Percentiles rank a stretch among this genome's conserved stretches.
Conservation (phyloP, 2,888 invertebrate genomes). For the Phytoseiulus persimilis region DNA sequence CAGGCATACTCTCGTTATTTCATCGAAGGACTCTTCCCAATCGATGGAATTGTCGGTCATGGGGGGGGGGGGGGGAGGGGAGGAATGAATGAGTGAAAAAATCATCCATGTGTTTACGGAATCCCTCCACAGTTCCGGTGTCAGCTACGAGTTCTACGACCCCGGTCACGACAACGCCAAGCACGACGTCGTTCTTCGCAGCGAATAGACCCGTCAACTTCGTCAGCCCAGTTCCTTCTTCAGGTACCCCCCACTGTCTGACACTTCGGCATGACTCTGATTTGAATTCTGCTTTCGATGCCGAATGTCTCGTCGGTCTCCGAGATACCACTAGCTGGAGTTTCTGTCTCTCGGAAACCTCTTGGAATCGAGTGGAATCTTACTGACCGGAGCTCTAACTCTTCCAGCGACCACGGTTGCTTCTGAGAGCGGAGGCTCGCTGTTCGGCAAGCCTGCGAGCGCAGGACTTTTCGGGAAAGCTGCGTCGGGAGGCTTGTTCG, state of each 20-base stretch:
- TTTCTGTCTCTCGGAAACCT: too few species aligned
- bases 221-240: background rate
- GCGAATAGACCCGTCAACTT: background rate
- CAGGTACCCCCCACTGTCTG: background rate
- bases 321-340: too few species aligned
- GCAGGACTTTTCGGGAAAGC: constrained; percentile 14
- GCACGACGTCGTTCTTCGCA: background rate
- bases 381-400: too few species aligned
- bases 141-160: background rate
- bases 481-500: constrained; percentile 10
- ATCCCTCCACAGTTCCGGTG: background rate
- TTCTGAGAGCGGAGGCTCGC: background rate
- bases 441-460: background rate
- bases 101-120: too few species aligned
- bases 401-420: background rate
- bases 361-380: too few species aligned
- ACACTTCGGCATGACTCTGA: too few species aligned
- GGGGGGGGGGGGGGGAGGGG: too few species aligned
- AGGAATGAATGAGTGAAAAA: too few species aligned
- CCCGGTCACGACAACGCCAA: background rate
- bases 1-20: background rate
- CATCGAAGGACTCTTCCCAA: too few species aligned
- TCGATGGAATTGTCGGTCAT: too few species aligned
- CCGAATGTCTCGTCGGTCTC: too few species aligned
- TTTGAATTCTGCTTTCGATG: too few species aligned